Evolutionary conservation across 2,797 vertebrate genomes (phyloP), one percentile per base, ranked within the genome.

Genomic region (Odontamblyopus lacepedii): DNA sequence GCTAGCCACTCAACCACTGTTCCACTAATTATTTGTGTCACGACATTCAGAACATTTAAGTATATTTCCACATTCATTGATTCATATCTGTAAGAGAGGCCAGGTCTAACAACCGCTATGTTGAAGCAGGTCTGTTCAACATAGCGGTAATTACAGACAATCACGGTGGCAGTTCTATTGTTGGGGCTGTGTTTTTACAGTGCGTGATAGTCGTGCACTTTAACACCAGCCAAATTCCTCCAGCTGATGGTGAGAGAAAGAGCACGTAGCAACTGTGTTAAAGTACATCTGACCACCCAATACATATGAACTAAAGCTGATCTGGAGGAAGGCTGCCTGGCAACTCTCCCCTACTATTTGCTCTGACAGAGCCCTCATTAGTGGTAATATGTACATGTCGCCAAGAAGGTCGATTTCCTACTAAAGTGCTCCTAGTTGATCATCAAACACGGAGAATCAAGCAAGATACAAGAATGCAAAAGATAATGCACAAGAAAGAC

Each of bases 301-400:
- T 80, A 83, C 88, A 86, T 76, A 74, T 80, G 68, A 83, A 77
- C 70, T 53, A 18, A 69, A 78, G 79, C 73, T 78, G 79, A 78
- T 82, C 79, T 78, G 85, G 79, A 89, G 84, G 85, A 78, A 82
- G 79, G 62, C 66, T 23, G 70, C 83, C 78, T 56, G 70, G 86
- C 41, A 44, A 66, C 77, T 85, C 85, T 72, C 59, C 83, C 79
- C 83, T 81, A 74, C 83, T 81, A 90, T 91, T 92, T 90, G 71
- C 79, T 73, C 86, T 89, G 91, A 93, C 92, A 92, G 88, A 81
- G 71, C 73, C 78, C 88, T 93, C 89, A 93, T 92, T 92, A 91
- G 71, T 69, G 78, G 83, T 89, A 92, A 94, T 94, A 92, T 91
- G 89, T 90, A 90, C 89, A 87, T 88, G 91, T 84, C 78, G 68